A percentile compares a stretch with the other conserved stretches of the same genome.
These are phyloP conservation scores for Argya squamiceps DNA, from an alignment of 2,797 vertebrate species.

Conservation along the genomic window DNA sequence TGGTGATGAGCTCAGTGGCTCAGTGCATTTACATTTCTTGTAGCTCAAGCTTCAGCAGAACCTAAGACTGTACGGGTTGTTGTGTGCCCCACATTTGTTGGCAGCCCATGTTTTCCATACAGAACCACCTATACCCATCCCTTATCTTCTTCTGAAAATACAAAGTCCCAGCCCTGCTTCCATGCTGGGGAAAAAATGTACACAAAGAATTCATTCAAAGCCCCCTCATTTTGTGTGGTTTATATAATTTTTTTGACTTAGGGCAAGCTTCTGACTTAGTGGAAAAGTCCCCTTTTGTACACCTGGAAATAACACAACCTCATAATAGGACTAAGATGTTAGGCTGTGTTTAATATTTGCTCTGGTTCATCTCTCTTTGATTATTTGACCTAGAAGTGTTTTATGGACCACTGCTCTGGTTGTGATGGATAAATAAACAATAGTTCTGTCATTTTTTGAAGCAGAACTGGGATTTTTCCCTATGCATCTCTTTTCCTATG, in stretches of 20 bases:
- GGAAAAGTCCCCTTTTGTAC: not conserved
- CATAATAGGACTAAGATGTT: not conserved
- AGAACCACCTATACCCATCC: not conserved
- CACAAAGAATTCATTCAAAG: not conserved
- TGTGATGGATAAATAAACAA: not conserved
- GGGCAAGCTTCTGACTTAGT: not conserved
- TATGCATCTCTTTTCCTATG: not conserved
- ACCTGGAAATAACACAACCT: not conserved
- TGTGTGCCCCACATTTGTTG: not conserved
- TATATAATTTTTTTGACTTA: not conserved
- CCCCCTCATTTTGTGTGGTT: rapidly evolving
- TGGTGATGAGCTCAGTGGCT: not conserved
- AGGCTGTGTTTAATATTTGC: not conserved
- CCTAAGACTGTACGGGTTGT: not conserved
- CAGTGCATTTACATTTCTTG: not conserved
- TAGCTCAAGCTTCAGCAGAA: not conserved
- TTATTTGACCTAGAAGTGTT: not conserved
- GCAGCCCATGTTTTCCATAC: not conserved
- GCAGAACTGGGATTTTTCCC: not conserved
- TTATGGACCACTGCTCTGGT: not conserved
- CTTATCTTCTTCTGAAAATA: not conserved
- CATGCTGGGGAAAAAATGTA: not conserved
- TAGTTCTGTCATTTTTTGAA: not conserved
- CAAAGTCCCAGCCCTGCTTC: not conserved
- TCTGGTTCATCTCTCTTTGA: not conserved